phyloP scores from a whole-genome alignment of 2,113 vertebrate genomes.

The Romanogobio albipinnatus region DNA sequence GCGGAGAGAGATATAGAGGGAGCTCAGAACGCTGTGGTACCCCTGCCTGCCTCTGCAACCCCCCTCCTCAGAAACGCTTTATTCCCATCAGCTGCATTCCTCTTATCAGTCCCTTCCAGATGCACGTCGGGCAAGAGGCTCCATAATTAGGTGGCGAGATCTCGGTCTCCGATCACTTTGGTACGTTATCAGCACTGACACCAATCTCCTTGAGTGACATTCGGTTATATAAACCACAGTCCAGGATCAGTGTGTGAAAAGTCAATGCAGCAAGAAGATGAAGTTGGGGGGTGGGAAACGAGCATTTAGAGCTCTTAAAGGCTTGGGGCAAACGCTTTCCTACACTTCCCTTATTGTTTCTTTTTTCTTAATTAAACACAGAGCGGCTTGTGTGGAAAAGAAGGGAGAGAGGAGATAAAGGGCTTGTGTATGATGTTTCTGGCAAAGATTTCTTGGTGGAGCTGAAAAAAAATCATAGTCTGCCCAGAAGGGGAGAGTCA shows the following conservation, averaged over 20 bases:
- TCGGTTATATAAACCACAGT: conserved; percentile 55
- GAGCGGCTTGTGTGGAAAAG: conserved; percentile 23
- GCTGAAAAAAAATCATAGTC: neutral
- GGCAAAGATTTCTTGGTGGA: conserved; percentile 36
- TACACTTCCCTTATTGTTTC: conserved; percentile 25
- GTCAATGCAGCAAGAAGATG: conserved; percentile 57
- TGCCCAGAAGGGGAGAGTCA: conserved; percentile 1
- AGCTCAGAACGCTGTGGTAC: conserved; percentile 38
- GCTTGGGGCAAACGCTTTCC: conserved; percentile 34
- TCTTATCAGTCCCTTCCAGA: conserved; percentile 54
- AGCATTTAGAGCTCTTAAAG: conserved; percentile 38
- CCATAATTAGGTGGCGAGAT: conserved; percentile 52
- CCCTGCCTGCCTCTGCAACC: neutral
- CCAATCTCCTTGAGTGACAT: conserved; percentile 60
- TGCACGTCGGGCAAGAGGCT: conserved; percentile 49
- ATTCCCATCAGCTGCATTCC: conserved; percentile 54
- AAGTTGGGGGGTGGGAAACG: conserved; percentile 7
- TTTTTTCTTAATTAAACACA: conserved; percentile 55
- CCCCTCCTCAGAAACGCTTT: conserved; percentile 40
- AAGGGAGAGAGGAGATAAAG: conserved; percentile 29
- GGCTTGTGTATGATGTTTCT: conserved; percentile 46
- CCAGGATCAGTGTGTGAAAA: conserved; percentile 55
- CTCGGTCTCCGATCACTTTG: conserved; percentile 60
- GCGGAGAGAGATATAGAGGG: conserved; percentile 35
- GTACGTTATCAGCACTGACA: conserved; percentile 64